These are phyloP conservation scores for Calcarius lapponicus DNA, from an alignment of 2,797 vertebrate species.

Conservation along the genomic window DNA sequence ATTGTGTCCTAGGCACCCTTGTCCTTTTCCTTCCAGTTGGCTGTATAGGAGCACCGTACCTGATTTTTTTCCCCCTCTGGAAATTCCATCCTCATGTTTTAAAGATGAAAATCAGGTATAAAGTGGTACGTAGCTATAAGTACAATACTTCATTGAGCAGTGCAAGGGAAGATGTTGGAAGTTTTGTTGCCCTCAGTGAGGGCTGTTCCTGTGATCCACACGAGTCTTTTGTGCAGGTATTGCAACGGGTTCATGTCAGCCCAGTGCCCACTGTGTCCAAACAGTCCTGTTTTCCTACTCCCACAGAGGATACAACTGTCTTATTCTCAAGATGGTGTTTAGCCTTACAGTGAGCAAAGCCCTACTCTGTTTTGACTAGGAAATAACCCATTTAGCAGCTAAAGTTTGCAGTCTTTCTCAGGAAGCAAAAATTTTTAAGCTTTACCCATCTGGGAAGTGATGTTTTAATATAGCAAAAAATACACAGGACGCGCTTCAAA, in stretches of 20 bases:
- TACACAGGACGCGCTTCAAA: neutral
- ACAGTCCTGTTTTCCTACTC: neutral
- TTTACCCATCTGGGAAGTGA: neutral
- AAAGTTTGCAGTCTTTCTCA: neutral
- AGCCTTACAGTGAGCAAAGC: neutral
- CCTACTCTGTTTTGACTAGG: neutral
- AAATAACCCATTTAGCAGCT: neutral
- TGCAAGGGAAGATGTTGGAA: neutral
- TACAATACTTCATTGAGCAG: neutral
- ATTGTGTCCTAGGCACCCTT: neutral
- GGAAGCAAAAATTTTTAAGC: neutral
- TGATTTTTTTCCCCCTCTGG: no score
- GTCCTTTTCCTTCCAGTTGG: neutral
- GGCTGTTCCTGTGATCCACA: neutral
- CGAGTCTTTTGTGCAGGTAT: fast-evolving
- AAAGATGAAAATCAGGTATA: neutral
- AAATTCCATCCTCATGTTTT: neutral
- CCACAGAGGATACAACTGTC: fast-evolving
- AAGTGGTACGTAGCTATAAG: neutral
- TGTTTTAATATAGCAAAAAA: neutral
- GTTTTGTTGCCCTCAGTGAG: neutral
- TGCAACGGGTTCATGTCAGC: neutral
- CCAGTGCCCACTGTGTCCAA: neutral
- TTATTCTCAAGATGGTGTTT: neutral
- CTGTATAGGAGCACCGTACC: fast-evolving